Evolutionary conservation across 1,140 invertebrate species (phyloP), one percentile per base, ranked within the genome.

Genomic region (Arion vulgaris): DNA sequence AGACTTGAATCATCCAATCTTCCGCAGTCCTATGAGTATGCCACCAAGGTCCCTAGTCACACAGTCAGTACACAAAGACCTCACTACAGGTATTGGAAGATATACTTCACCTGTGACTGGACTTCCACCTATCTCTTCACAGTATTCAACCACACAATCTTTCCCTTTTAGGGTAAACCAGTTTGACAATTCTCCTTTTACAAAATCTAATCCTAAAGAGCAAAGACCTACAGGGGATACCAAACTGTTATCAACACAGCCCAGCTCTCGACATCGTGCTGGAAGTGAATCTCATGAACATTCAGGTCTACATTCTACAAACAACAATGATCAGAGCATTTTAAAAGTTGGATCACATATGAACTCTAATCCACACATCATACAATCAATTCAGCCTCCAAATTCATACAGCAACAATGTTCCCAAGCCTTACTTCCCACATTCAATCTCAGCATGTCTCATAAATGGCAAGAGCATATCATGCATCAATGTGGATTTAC

Each of bases 401-500:
- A 45, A 51, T 75, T n/a, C 73, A 2, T 19, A 32, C n/a, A 76
- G 83, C 53, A 66, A 51, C 23, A 78, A 69, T 34, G 23, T 53
- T n/a, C 32, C 51, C 13, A 41, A 45, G 28, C 15, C 36, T 34
- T 39, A 75, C 53, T 39, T 84, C 32, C 66, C 75, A 26, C 57
- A 49, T 32, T 76, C 66, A 32, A 90, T 90, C 38, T 87, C 85
- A 78, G 89, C 89, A 26, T 89, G 87, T 19, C 86, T 89, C 81
- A 80, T 90, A 5, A 85, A 87, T 72, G 89, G 88, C 17, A 91
- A 91, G 78, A 90, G 89, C 80, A 91, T 91, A 66, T 91, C 90
- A 0, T 91, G 90, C 82, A 80, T 91, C 75, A 81, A 83, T 53
- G 57, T 89, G 36, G 81, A 89, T 72, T 69, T 79, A 75, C 71